These are phyloP conservation scores for Antechinus flavipes DNA, from an alignment of 2,113 vertebrate genomes.

Conservation along the genomic window DNA sequence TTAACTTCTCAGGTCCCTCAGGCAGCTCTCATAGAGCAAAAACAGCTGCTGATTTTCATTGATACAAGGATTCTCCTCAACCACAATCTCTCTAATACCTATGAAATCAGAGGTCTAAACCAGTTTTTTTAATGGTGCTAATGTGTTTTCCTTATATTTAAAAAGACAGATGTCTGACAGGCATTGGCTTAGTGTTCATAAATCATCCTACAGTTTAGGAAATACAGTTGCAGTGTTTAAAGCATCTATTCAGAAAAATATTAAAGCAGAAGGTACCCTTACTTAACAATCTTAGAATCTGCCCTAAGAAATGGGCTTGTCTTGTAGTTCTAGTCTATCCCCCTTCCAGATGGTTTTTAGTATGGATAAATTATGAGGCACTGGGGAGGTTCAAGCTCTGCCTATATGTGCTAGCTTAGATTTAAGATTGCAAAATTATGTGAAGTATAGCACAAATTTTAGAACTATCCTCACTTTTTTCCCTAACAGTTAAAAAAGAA, in stretches of 20 bases:
- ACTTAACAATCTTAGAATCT: neutral
- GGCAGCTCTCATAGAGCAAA: neutral
- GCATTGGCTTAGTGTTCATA: neutral
- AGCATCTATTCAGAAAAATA: neutral
- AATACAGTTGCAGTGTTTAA: neutral
- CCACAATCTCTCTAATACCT: neutral
- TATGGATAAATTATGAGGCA: neutral
- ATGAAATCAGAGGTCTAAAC: neutral
- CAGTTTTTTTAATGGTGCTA: neutral
- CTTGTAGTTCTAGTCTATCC: neutral
- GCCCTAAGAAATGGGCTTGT: neutral
- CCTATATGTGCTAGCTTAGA: neutral
- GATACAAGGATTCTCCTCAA: neutral
- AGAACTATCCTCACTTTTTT: neutral
- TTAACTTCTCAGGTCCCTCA: neutral
- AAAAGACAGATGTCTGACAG: neutral
- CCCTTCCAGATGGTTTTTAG: neutral
- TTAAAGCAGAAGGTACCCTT: neutral
- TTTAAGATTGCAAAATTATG: neutral
- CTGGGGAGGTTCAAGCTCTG: neutral
- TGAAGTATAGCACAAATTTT: neutral
- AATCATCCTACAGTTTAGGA: neutral
- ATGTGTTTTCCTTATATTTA: neutral
- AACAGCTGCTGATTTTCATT: neutral
- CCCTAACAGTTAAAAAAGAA: neutral